Percentiles rank a stretch among this genome's conserved stretches.
phyloP scores from a whole-genome alignment of 2,113 vertebrate genomes.

The Bos indicus region DNA sequence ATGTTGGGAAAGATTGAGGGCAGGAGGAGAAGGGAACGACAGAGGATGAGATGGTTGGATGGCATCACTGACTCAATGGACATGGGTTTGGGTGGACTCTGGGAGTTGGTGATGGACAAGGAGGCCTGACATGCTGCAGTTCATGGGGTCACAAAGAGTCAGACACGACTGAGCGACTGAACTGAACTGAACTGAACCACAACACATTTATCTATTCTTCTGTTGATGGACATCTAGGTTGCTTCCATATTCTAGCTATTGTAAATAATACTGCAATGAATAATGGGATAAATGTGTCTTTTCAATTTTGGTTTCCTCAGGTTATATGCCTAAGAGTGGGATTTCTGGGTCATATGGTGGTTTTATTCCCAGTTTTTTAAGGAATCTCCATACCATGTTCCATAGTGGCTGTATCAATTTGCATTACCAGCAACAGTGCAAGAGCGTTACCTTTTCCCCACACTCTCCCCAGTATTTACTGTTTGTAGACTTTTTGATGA shows the following conservation, averaged over 20 bases:
- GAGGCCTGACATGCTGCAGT: accelerated
- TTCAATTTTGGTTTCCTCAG: not conserved
- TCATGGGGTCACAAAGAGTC: not conserved
- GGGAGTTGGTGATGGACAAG: not conserved
- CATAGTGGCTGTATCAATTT: not conserved
- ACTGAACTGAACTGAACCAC: not conserved
- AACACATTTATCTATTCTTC: not conserved
- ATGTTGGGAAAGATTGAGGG: not conserved
- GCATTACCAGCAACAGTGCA: not conserved
- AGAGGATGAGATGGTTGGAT: not conserved
- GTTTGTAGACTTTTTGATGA: not conserved
- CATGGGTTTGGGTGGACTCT: not conserved
- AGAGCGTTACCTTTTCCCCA: not conserved
- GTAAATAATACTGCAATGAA: not conserved
- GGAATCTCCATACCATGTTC: not conserved
- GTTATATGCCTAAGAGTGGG: not conserved
- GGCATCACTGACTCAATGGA: not conserved
- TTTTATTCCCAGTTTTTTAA: not conserved
- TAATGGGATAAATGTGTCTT: not conserved
- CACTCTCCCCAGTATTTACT: not conserved
- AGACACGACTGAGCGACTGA: not conserved
- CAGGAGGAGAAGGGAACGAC: not conserved
- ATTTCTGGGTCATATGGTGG: not conserved
- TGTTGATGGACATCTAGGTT: not conserved
- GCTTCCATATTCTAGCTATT: not conserved